These are phyloP conservation scores for Sebastes cheni DNA, from an alignment of 2,797 vertebrate species.

Conservation along the genomic window DNA sequence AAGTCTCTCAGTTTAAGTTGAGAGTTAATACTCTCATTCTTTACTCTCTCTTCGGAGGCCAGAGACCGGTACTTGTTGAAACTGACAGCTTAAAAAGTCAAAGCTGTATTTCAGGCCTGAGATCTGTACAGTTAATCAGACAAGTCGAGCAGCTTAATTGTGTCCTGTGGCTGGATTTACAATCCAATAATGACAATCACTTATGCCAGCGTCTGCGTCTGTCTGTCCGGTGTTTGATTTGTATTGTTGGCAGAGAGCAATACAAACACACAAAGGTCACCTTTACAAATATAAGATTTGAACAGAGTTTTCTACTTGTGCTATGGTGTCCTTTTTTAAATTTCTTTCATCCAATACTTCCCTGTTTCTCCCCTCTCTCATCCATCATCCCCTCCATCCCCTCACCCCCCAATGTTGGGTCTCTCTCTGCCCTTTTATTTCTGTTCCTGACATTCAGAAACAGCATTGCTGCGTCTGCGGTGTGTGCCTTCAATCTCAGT, in stretches of 20 bases:
- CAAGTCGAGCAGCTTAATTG: slow-evolving; percentile 64
- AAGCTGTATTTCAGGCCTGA: slow-evolving; percentile 72
- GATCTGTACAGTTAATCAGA: slow-evolving; percentile 69
- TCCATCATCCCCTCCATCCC: neutral
- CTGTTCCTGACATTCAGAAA: slow-evolving; percentile 82
- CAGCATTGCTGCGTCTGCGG: slow-evolving; percentile 96
- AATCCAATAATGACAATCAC: slow-evolving; percentile 58
- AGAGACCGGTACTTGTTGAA: slow-evolving; percentile 69
- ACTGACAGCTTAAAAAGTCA: slow-evolving; percentile 76
- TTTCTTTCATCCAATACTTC: neutral
- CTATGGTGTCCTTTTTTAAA: neutral
- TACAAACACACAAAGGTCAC: slow-evolving; percentile 26
- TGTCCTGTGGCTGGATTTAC: slow-evolving; percentile 66
- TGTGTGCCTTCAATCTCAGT: slow-evolving; percentile 97
- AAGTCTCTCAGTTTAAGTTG: slow-evolving; percentile 66
- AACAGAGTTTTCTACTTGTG: neutral
- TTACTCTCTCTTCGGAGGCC: slow-evolving; percentile 59
- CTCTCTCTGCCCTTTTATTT: neutral
- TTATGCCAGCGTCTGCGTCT: slow-evolving; percentile 19
- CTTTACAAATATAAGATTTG: slow-evolving; percentile 4
- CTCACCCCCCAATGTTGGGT: neutral
- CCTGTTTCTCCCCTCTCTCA: slow-evolving; percentile 16
- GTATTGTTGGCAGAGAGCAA: slow-evolving; percentile 24
- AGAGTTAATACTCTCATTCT: slow-evolving; percentile 73
- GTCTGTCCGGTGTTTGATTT: slow-evolving; percentile 43